Evolutionary conservation across 30 jellyfish, hydroid and myxozoan genomes (phyloP), one percentile per base, ranked within the genome.

Genomic region (Cassiopea andromeda): DNA sequence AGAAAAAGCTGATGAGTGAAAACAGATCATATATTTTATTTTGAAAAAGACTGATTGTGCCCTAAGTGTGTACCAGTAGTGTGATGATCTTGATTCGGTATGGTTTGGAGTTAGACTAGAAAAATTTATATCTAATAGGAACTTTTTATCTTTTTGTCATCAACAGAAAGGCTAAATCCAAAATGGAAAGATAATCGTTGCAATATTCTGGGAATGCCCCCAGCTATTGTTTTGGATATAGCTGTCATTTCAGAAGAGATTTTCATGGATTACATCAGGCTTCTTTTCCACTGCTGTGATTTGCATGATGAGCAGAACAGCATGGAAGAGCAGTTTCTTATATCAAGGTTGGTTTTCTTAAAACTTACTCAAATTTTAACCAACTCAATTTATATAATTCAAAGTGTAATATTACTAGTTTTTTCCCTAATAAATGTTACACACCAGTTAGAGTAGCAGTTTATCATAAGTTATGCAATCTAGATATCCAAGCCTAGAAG

Each of bases 321-420:
- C 74, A 43, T 13, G 46, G 75, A 77, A 49, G 75, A 77, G 73
- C 70, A 2, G 7, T 50, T 17, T 49, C 48, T 50, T 12, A 49
- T 77, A 13, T 50, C 74, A 48, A 77, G 86, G 86, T 77, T 12
- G 1, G 74, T 50, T 67, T 67, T 67, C 38, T 27, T 27, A 27
- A 27, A 27, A 27, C 38, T 27, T 27, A 27, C 38, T 27, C 38
- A 27, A 27, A 27, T 27, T 27, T 27, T 27, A 27, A 27, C 38
- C 38, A 27, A 27, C 38, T 27, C 38, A 27, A 27, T 27, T 27
- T 27, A 27, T 27, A 27, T 27, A 27, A 27, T 27, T 27, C 38
- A 27, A 27, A 27, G 38, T 27, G 38, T 18, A 7, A 7, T 16
- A 7, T 67, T 6, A 6, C 68, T 58, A 6, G 8, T 14, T 58